Evolutionary conservation across 1,140 invertebrate genomes (phyloP).

Genomic region (Brachionus rotundiformis): DNA sequence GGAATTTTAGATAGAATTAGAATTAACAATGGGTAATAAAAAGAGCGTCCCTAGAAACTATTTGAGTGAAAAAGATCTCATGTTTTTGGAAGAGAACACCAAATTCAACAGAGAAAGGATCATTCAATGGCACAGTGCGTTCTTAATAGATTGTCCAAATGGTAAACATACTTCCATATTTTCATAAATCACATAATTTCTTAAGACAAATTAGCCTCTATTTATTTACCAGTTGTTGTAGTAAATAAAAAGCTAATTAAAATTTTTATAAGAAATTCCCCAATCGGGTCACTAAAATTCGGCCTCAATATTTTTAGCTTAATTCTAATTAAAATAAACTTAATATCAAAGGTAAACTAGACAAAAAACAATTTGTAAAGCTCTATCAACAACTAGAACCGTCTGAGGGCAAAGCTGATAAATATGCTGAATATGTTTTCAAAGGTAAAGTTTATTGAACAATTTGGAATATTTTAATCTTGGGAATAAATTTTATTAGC

Average conservation of each 20-base stretch:
- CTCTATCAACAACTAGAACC: slow-evolving; percentile 45
- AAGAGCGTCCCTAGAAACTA: slow-evolving; percentile 41
- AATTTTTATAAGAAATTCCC: too few species aligned
- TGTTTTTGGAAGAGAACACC: slow-evolving; percentile 48
- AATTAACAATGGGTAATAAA: slow-evolving; percentile 46
- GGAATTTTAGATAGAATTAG: neutral
- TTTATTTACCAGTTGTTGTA: too few species aligned
- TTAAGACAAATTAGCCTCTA: too few species aligned
- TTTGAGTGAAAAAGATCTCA: slow-evolving; percentile 47
- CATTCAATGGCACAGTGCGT: slow-evolving; percentile 50
- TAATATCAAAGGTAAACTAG: slow-evolving; percentile 36
- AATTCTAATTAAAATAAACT: neutral
- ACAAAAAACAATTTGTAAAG: slow-evolving; percentile 52
- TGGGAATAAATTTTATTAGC: neutral
- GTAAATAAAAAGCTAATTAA: too few species aligned
- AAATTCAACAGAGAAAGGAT: slow-evolving; percentile 50
- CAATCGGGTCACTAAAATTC: neutral
- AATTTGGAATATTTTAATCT: neutral
- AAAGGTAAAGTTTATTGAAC: neutral
- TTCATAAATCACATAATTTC: too few species aligned
- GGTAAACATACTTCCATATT: neutral
- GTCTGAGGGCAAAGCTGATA: slow-evolving; percentile 50
- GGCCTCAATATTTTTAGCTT: neutral
- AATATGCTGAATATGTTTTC: slow-evolving; percentile 52
- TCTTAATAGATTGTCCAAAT: slow-evolving; percentile 49